These are phyloP conservation scores for Carabus problematicus DNA, from an alignment of 2,888 invertebrate species.

Conservation along the genomic window DNA sequence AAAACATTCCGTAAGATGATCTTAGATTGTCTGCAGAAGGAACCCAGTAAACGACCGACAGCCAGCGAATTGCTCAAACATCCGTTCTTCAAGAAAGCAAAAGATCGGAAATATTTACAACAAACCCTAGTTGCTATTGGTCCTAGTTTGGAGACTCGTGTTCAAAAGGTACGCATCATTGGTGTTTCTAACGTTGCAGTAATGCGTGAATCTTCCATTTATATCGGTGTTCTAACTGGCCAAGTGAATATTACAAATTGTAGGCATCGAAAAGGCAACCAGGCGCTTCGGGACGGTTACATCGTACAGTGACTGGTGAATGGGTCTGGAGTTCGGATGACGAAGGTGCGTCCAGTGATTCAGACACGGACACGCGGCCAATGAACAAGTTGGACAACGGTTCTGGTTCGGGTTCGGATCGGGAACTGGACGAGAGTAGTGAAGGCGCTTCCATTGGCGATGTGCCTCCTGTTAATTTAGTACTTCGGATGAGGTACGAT, in stretches of 20 bases:
- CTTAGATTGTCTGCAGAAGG: constrained; percentile 94
- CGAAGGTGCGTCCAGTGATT: constrained; percentile 68
- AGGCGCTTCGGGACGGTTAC: constrained; percentile 83
- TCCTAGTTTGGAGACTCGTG: constrained; percentile 87
- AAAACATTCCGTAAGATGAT: constrained; percentile 98
- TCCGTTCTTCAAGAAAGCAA: constrained; percentile 97
- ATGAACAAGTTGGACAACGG: constrained; percentile 59
- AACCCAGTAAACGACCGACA: constrained; percentile 91
- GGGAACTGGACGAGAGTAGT: constrained; percentile 57
- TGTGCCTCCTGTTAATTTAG: constrained; percentile 76
- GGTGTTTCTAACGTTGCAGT: too few relatives aligned
- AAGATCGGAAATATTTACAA: constrained; percentile 87
- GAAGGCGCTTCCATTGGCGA: constrained; percentile 50
- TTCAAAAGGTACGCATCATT: constrained; percentile 75
- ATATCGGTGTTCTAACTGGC: too few relatives aligned
- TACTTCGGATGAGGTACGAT: constrained; percentile 82
- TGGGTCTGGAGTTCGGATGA: constrained; percentile 99
- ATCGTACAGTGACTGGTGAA: constrained; percentile 94
- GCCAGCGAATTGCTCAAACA: constrained; percentile 96
- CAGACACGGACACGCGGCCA: constrained; percentile 62
- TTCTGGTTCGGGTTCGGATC: constrained; percentile 58
- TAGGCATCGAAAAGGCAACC: constrained; percentile 80
- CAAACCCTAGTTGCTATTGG: constrained; percentile 86
- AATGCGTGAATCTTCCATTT: too few relatives aligned
- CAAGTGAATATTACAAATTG: constrained; percentile 37